Evolutionary conservation across 92 coral and sea anemone genomes (phyloP), one percentile per base, ranked within the genome.

Genomic region (Porites rus): DNA sequence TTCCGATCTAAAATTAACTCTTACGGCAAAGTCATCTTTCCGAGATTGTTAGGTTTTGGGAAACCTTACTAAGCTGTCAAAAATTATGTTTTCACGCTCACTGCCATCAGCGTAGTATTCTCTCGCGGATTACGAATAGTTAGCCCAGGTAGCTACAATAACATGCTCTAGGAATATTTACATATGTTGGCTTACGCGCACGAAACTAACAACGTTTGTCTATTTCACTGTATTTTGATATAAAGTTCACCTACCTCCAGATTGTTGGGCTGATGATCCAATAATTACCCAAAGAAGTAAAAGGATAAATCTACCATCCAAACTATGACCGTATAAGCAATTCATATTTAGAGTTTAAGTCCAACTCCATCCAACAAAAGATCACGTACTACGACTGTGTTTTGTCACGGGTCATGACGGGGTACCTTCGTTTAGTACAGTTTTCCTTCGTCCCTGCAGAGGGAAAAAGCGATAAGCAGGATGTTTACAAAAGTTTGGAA

Each of bases 181-280:
- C 24, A 53, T 75, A 58, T 63, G 51, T 53, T 62, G 28, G 14
- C 28, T 75, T 6, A 64, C 14, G 51, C n/a, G 52, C 84, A 18
- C 24, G 54, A 69, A 52, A 67, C 21, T 52, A 80, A 80, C 75
- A 79, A 38, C 50, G 13, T 67, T 67, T 68, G 75, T 52, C 59
- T 22, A 69, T 21, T 69, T 75, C 22, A 22, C 13, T 4, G 4
- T 8, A 56, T 56, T 52, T n/a, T 74, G 25, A n/a, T 4, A 13
- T n/a, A 11, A 69, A 50, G n/a, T 11, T 38, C 46, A 81, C 86
- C 61, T 83, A 83, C 87, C 87, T 83, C 60, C 67, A 65, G 24
- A 8, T 73, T 83, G 87, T 52, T 74, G 87, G 7, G 56, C 61
- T 62, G 79, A 74, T 50, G 72, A 50, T 24, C 52, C 80, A 51